These are phyloP conservation scores for Pocillopora meandrina DNA, from an alignment of 92 coral and sea anemone species.

Conservation along the genomic window DNA sequence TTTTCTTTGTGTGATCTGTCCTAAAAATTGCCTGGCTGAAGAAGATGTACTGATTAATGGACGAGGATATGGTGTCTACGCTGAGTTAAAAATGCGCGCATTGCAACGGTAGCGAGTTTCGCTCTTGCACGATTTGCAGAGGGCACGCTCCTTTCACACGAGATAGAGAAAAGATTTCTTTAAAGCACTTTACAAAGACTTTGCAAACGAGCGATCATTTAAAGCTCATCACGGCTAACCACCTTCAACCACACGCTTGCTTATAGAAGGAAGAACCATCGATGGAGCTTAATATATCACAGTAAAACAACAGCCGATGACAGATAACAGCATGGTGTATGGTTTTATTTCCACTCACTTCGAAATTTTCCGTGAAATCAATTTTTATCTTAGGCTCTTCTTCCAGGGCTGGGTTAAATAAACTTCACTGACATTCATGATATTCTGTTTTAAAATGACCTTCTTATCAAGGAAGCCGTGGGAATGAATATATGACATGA, in stretches of 20 bases:
- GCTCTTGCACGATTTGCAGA: not conserved
- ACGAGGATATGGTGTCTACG: too few relatives aligned
- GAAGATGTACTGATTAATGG: too few relatives aligned
- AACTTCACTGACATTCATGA: not conserved
- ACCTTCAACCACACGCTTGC: constrained; percentile 18
- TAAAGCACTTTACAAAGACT: constrained; percentile 26
- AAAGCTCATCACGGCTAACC: constrained; percentile 44
- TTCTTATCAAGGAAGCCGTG: not conserved
- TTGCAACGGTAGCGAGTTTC: not conserved
- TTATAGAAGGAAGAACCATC: constrained; percentile 13
- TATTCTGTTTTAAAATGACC: not conserved
- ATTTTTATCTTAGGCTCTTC: not conserved
- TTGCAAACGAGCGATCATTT: constrained; percentile 48
- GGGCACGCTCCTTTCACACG: not conserved
- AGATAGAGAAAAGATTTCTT: constrained; percentile 10
- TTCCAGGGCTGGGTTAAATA: not conserved
- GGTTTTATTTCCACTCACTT: not conserved
- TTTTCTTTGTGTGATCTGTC: too few relatives aligned
- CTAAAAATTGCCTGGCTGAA: too few relatives aligned
- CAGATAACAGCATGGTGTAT: constrained; percentile 28
- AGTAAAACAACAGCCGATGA: constrained; percentile 41
- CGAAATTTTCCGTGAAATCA: constrained; percentile 14
- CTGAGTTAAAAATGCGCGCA: not conserved
- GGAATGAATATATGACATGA: constrained; percentile 4
- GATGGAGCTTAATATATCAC: constrained; percentile 25